These are phyloP conservation scores for Tetragnatha montana DNA, from an alignment of 2,888 invertebrate genomes.

Conservation along the genomic window DNA sequence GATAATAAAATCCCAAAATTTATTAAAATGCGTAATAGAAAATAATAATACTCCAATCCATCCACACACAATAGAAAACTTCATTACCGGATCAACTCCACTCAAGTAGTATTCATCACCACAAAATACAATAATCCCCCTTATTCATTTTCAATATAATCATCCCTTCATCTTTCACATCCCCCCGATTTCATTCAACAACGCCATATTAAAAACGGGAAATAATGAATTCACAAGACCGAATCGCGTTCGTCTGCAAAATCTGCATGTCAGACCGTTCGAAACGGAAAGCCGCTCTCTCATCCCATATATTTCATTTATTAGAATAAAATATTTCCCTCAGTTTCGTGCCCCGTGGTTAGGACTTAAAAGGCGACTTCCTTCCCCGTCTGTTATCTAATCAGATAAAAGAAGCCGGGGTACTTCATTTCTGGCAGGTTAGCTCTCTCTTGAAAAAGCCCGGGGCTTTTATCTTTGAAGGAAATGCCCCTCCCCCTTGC, in stretches of 20 bases:
- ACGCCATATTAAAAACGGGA: background rate
- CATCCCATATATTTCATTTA: slow-evolving; percentile 43
- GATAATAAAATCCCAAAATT: too few relatives aligned
- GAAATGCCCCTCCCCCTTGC: too few relatives aligned
- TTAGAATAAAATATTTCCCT: slow-evolving; percentile 45
- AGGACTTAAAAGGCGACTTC: slow-evolving; percentile 57
- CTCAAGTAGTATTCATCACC: too few relatives aligned
- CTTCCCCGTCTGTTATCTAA: slow-evolving; percentile 43
- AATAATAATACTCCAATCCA: too few relatives aligned
- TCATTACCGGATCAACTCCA: too few relatives aligned
- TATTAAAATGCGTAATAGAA: too few relatives aligned
- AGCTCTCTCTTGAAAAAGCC: slow-evolving; percentile 19
- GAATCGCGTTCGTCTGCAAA: background rate
- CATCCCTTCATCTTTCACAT: too few relatives aligned
- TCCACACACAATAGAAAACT: too few relatives aligned
- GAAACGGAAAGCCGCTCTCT: background rate
- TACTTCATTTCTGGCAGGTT: slow-evolving; percentile 32
- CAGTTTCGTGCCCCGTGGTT: slow-evolving; percentile 51
- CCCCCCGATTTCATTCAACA: too few relatives aligned
- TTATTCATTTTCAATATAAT: too few relatives aligned
- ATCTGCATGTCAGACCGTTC: background rate
- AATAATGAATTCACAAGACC: background rate
- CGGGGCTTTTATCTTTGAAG: slow-evolving; percentile 38
- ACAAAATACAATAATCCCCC: too few relatives aligned
- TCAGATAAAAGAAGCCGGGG: slow-evolving; percentile 54